Evolutionary conservation across 1,140 invertebrate species (phyloP).

Genomic region (Heliconius himera): DNA sequence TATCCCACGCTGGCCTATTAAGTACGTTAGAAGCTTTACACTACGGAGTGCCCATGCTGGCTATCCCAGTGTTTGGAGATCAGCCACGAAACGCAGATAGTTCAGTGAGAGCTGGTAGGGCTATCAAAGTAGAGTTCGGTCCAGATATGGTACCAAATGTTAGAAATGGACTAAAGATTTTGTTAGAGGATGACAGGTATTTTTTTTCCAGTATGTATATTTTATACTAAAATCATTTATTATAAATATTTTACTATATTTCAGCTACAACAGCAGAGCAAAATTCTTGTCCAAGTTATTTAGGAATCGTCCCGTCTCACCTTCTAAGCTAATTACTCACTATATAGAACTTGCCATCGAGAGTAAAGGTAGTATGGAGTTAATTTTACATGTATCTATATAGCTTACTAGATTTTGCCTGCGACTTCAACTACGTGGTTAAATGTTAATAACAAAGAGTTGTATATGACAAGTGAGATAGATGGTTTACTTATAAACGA

Average conservation of each 20-base stretch:
- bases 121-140: constrained; percentile 37
- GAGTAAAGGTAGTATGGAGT: constrained; percentile 48
- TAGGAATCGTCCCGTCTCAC: constrained; percentile 43
- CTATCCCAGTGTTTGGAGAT: constrained; percentile 84
- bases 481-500: too few species aligned
- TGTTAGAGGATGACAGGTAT: constrained; percentile 48
- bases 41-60: constrained; percentile 83
- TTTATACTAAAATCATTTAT: too few species aligned
- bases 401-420: too few species aligned
- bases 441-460: too few species aligned
- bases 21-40: constrained; percentile 83
- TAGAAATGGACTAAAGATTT: constrained; percentile 31
- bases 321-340: constrained; percentile 48
- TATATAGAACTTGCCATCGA: constrained; percentile 58
- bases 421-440: too few species aligned
- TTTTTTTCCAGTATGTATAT: background rate
- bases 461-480: too few species aligned
- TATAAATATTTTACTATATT: constrained; percentile 27
- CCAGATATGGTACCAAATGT: constrained; percentile 40
- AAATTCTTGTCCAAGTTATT: constrained; percentile 55
- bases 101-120: constrained; percentile 37
- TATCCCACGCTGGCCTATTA: constrained; percentile 85
- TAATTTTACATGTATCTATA: background rate
- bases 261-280: constrained; percentile 54
- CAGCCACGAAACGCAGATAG: constrained; percentile 55